Evolutionary conservation across 2,113 vertebrate genomes (phyloP).

Genomic region (Brachionichthys hirsutus): DNA sequence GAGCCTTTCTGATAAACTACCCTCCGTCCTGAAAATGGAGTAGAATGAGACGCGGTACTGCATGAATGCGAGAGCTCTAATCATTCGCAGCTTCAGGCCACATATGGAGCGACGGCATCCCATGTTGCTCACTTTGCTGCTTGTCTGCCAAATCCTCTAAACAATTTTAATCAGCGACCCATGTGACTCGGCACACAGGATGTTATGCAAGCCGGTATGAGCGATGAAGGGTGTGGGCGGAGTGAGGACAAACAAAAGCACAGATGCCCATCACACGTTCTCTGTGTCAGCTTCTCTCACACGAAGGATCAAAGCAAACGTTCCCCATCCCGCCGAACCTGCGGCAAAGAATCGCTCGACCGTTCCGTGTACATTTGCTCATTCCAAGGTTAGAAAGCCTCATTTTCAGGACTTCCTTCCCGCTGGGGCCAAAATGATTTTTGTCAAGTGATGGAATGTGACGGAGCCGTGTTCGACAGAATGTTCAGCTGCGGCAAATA

Average conservation of each 20-base stretch:
- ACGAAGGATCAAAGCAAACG: too few species aligned
- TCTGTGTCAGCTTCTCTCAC: too few species aligned
- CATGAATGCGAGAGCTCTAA: neutral
- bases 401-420: too few species aligned
- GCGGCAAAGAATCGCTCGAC: too few species aligned
- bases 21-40: neutral
- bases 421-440: too few species aligned
- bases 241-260: constrained; percentile 5
- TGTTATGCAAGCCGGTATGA: constrained; percentile 26
- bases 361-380: too few species aligned
- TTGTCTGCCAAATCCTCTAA: neutral
- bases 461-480: too few species aligned
- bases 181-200: neutral
- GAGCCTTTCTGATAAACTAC: too few species aligned
- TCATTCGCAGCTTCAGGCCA: neutral
- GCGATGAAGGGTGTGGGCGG: neutral
- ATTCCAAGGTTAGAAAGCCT: too few species aligned
- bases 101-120: neutral
- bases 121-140: neutral
- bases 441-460: too few species aligned
- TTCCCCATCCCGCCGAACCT: too few species aligned
- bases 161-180: constrained; percentile 18
- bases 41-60: neutral
- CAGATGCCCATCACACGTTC: constrained; percentile 15
- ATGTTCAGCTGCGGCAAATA: too few species aligned